These are phyloP conservation scores for Mycetomoellerius zeteki DNA, from an alignment of 1,140 invertebrate species.

Conservation along the genomic window DNA sequence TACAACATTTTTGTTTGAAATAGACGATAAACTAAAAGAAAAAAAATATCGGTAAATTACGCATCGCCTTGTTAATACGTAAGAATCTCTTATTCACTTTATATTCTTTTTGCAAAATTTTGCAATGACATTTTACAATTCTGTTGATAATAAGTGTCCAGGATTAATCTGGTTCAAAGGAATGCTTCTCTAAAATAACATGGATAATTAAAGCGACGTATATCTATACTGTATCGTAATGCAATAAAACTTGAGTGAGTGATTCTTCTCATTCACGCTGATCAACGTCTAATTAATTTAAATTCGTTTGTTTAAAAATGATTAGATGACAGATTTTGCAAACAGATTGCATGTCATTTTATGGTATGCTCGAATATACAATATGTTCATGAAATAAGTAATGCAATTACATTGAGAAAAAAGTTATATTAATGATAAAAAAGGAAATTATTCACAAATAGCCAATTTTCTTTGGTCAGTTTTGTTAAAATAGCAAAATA, in stretches of 20 bases:
- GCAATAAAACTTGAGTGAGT: conserved; percentile 2
- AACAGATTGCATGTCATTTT: not conserved
- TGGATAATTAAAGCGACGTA: not conserved
- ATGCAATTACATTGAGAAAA: no score
- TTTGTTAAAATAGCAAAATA: no score
- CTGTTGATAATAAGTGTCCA: not conserved
- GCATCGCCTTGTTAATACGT: not conserved
- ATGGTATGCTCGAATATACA: not conserved
- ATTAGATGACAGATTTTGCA: not conserved
- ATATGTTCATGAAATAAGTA: not conserved
- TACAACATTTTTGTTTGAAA: not conserved
- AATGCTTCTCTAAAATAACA: not conserved
- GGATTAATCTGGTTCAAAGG: not conserved
- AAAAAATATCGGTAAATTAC: not conserved
- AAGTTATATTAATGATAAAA: no score
- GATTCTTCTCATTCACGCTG: not conserved
- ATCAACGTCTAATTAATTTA: not conserved
- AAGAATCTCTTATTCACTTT: not conserved
- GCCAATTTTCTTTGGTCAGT: no score
- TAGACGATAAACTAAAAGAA: not conserved
- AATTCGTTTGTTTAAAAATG: not conserved
- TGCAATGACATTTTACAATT: not conserved
- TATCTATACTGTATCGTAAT: not conserved
- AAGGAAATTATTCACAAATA: no score
- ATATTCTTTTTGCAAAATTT: not conserved